Percentiles rank a stretch among this genome's conserved stretches.
phyloP scores from a whole-genome alignment of 2,888 invertebrate species.

The Nymphalis urticae region DNA sequence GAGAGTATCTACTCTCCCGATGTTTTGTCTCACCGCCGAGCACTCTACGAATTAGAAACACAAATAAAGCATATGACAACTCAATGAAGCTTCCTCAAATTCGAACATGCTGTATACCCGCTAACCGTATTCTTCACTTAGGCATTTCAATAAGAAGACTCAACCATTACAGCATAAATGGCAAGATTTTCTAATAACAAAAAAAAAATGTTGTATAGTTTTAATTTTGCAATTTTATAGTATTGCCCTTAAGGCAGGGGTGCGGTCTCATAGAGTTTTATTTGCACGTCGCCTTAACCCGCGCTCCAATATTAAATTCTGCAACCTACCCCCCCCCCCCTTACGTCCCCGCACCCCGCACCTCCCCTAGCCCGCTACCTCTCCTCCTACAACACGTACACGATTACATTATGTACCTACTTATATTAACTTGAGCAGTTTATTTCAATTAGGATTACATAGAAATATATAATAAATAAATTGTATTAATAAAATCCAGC shows the following conservation, averaged over 20 bases:
- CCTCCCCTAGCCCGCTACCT: slow-evolving; percentile 1
- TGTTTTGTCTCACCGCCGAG: no score
- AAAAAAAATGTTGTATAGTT: neutral
- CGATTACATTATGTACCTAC: slow-evolving; percentile 63
- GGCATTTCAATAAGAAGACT: no score
- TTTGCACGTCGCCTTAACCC: slow-evolving; percentile 79
- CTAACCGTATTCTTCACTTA: no score
- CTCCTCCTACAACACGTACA: slow-evolving; percentile 15
- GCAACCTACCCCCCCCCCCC: slow-evolving; percentile 43
- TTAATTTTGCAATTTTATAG: neutral
- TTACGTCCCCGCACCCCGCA: slow-evolving; percentile 42
- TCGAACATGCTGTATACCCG: no score
- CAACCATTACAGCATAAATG: neutral
- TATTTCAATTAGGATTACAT: neutral
- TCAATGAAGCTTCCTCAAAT: no score
- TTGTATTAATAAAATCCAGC: no score
- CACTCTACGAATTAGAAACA: no score
- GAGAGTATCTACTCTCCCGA: no score
- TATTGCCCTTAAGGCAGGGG: slow-evolving; percentile 57
- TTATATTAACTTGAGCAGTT: slow-evolving; percentile 3
- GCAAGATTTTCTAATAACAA: neutral
- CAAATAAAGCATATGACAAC: no score
- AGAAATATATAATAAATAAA: no score
- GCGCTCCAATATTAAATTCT: slow-evolving; percentile 76
- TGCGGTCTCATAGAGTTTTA: slow-evolving; percentile 74